Base-by-base conservation (phyloP, 2,888 invertebrate genomes). In the Anoplius nigerrimus region DNA sequence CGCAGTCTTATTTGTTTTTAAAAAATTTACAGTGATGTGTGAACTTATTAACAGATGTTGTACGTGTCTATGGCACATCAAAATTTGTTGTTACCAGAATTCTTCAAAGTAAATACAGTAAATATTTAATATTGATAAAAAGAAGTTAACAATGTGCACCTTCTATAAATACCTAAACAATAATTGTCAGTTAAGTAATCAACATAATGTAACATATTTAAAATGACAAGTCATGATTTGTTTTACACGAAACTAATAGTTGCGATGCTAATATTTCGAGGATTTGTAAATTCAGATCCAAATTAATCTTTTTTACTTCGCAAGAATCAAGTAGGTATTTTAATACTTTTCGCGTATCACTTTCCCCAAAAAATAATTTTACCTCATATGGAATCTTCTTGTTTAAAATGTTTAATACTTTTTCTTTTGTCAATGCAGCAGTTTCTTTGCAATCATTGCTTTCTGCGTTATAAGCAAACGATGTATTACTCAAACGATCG, bases 251-350 rank as follows among this genome's bases (percentile, higher is more conserved):
- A 56, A 83, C 79, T 45, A 87, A 78, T 45, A 87, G 48, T 71
- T 87, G 85, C 18, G 87, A 87, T 20, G 83, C 81, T 54, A 86
- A 57, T 66, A 85, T 80, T 69, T 91, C 91, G 69, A 91, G 87
- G 46, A 90, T 81, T 79, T 90, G 90, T 75, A 91, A 80, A 66
- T 86, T 85, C 27, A 91, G 82, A 80, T 91, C 91, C 70, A 88
- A 83, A 78, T 91, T 91, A 57, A 91, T 89, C 72, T 88, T 90
- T 66, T 87, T 86, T 51, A 86, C 84, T 82, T 90, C 89, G 20
- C 90, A 82, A 0, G 90, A 90, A 46, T 83, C 85, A 24, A 91
- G 80, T 20, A 90, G 80, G 66, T 90, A 86, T 66, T 81, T 83
- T 0, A 90, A 53, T 48, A 89, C 88, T 13, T 83, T 76, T 60